Conservation (phyloP, 2,888 invertebrate genomes). For the Globia sparganii region DNA sequence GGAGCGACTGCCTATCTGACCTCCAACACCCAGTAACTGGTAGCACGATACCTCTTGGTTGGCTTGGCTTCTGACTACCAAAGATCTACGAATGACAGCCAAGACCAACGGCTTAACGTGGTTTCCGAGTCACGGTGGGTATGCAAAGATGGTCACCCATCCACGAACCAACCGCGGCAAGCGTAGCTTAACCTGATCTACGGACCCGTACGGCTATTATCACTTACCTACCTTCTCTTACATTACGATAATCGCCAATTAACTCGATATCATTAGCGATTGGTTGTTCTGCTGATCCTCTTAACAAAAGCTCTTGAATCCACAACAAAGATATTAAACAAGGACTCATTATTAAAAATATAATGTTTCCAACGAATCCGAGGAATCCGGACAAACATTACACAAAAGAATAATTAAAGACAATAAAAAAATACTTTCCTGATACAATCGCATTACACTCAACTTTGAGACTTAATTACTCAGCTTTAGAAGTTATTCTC, state of each 20-base stretch:
- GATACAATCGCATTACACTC: slow-evolving; percentile 59
- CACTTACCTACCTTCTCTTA: background rate
- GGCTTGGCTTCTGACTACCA: background rate
- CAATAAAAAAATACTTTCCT: slow-evolving; percentile 59
- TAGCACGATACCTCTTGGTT: background rate
- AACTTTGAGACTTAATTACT: slow-evolving; percentile 41
- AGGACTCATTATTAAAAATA: slow-evolving; percentile 41
- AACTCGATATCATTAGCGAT: background rate
- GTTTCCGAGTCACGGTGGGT: background rate
- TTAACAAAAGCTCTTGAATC: background rate
- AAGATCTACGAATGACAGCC: background rate
- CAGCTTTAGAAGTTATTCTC: slow-evolving; percentile 64
- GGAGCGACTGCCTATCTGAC: background rate
- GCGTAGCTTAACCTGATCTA: background rate
- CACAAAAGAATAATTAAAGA: slow-evolving; percentile 59
- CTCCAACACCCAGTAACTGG: background rate
- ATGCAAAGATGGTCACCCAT: background rate
- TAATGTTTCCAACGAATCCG: slow-evolving; percentile 32
- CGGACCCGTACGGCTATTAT: background rate
- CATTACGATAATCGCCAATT: too few species aligned
- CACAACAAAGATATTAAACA: slow-evolving; percentile 13
- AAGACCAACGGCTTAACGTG: background rate
- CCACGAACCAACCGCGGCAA: background rate
- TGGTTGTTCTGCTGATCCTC: background rate
- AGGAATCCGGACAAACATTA: slow-evolving; percentile 44